Base-by-base conservation (phyloP, 2,797 vertebrate genomes). In the Melopsittacus undulatus region DNA sequence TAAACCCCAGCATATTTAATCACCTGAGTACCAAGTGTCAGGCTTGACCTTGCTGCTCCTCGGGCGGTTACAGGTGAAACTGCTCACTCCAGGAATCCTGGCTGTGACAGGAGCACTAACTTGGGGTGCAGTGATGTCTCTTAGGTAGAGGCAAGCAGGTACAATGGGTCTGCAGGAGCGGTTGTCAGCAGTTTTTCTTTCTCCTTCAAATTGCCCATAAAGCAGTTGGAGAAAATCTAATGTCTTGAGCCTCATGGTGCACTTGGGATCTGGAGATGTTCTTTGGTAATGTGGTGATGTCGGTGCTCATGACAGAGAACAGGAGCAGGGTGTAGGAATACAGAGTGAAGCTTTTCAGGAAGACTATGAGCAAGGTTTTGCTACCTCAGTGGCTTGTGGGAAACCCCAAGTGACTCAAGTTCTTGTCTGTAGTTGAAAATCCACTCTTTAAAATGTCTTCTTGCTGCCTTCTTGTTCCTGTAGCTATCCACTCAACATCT, bases 151-250 rank as follows among this genome's bases (percentile, higher is more conserved):
- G n/a, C 51, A 59, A 10, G 19, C 40, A 45, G 43, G 73, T 85
- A 18, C 66, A 91, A 64, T 18, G 42, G 68, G 5, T 3, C 29
- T 45, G 32, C 40, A 45, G 62, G 29, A 77, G 45, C 49, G 72
- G 66, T 40, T 62, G 52, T 81, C 87, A 52, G 83, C 79, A 62
- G 27, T 45, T 92, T 91, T 75, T 73, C 45, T 57, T 68, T 90
- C 73, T 63, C 27, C 49, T 90, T 88, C 83, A 62, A 78, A 75
- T 87, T 91, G 68, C 74, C 27, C 1, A 0, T 82, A 86, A 84
- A 92, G 63, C 85, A 43, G 36, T 62, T 92, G 85, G 90, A 11
- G 59, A 88, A 92, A 91, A 86, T 72, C 77, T 81, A 62, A 27
- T 74, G 36, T 78, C 64, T 74, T 72, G 74, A 87, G 69, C 92